Conservation (phyloP, 2,888 invertebrate genomes). For the Pammene fasciana region DNA sequence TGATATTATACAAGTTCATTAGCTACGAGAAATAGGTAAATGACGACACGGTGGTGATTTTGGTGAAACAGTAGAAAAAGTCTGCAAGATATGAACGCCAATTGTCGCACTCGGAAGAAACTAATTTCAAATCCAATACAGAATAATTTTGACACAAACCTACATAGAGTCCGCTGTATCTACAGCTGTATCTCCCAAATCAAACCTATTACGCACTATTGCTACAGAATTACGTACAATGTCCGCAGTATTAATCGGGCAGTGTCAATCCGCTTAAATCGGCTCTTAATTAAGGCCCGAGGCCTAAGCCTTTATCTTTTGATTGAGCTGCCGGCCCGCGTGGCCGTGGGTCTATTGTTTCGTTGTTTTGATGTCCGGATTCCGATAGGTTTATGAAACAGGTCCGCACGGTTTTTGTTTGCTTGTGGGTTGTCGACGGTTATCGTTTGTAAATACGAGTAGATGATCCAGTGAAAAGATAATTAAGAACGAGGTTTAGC, state of each 20-base stretch:
- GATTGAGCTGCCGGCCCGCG: conserved; percentile 69
- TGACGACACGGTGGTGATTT: no score
- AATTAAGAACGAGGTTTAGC: background rate
- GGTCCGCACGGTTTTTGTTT: conserved; percentile 8
- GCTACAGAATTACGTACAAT: conserved; percentile 46
- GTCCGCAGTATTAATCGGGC: conserved; percentile 50
- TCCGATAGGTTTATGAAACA: conserved; percentile 13
- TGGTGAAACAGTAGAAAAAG: no score
- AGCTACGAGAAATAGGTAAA: no score
- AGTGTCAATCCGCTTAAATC: conserved; percentile 72
- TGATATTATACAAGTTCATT: no score
- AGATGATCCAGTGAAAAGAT: background rate
- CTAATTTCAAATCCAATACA: no score
- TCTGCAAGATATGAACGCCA: no score
- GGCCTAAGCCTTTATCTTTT: conserved; percentile 74
- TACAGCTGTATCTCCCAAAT: conserved; percentile 10
- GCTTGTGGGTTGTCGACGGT: conserved; percentile 21
- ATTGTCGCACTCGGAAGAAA: no score
- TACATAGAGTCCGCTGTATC: background rate
- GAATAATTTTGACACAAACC: background rate
- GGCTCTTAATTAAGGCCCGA: conserved; percentile 71
- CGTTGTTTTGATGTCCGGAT: conserved; percentile 34
- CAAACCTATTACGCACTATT: conserved; percentile 45
- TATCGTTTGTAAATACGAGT: conserved; percentile 15
- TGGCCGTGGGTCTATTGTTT: conserved; percentile 28